Percentiles rank a stretch among this genome's conserved stretches.
phyloP scores from a whole-genome alignment of 2,113 vertebrate species.

The Pluvianellus socialis region DNA sequence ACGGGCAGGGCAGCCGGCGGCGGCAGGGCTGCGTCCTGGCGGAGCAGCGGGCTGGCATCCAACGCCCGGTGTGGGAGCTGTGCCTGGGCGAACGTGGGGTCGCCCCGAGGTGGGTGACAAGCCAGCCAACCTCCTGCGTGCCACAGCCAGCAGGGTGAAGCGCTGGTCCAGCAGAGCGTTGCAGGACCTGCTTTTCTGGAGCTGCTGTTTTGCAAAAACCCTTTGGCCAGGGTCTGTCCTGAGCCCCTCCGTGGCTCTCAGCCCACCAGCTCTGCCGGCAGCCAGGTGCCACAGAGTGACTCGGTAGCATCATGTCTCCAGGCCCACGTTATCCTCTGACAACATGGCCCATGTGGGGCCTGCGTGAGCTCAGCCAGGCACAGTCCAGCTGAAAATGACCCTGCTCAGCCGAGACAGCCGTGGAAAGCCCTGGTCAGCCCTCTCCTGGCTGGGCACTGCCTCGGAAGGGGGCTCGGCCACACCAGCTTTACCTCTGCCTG shows the following conservation, averaged over 20 bases:
- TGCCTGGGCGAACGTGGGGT: background rate
- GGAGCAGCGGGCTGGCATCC: background rate
- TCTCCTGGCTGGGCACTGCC: background rate
- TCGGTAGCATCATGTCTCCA: fast-evolving
- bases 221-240: background rate
- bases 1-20: fast-evolving
- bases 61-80: background rate
- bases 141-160: background rate
- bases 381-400: background rate
- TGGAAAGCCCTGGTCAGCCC: background rate
- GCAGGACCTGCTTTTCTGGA: background rate
- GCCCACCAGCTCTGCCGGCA: background rate
- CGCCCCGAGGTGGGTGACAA: background rate
- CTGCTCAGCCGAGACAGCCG: fast-evolving
- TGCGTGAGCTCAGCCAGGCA: background rate
- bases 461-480: background rate
- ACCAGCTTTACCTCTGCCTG: background rate
- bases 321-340: background rate
- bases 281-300: background rate
- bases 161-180: background rate
- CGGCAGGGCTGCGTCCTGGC: background rate
- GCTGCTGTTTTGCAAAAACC: background rate
- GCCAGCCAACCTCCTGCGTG: background rate
- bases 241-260: background rate
- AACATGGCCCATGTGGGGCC: background rate